Evolutionary conservation across 2,797 vertebrate genomes (phyloP).

Genomic region (Sebastes jordani): DNA sequence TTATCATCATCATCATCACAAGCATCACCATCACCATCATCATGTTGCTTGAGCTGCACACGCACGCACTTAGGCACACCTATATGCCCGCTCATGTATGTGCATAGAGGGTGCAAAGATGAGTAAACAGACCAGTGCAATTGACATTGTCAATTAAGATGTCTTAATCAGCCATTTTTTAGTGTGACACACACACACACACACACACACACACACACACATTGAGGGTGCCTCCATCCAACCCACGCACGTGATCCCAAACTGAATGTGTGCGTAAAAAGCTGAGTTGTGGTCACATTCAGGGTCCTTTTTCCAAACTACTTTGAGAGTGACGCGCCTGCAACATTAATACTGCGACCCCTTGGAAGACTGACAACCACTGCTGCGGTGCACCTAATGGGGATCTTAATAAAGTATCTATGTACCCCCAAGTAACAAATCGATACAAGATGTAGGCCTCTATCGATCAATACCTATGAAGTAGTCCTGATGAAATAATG

Average conservation of each 20-base stretch:
- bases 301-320: conserved; percentile 26
- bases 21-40: neutral
- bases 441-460: conserved; percentile 70
- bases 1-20: neutral
- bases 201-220: neutral
- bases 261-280: conserved; percentile 25
- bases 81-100: neutral
- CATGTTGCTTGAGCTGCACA: neutral
- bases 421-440: conserved; percentile 65
- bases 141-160: conserved; percentile 18
- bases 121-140: conserved; percentile 33
- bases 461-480: conserved; percentile 69
- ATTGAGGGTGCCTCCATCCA: neutral
- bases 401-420: conserved; percentile 75
- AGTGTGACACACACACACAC: neutral
- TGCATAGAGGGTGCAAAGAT: neutral
- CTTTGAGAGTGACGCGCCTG: conserved; percentile 39
- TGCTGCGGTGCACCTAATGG: conserved; percentile 63
- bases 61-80: neutral
- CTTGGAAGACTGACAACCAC: conserved; percentile 59
- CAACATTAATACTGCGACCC: conserved; percentile 50
- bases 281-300: conserved; percentile 16
- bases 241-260: conserved; percentile 7
- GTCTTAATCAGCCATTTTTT: conserved; percentile 14
- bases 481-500: conserved; percentile 69